A percentile compares a stretch with the other conserved stretches of the same genome.
Evolutionary conservation across 2,888 invertebrate genomes (phyloP).

Genomic region (Plebejus anna): DNA sequence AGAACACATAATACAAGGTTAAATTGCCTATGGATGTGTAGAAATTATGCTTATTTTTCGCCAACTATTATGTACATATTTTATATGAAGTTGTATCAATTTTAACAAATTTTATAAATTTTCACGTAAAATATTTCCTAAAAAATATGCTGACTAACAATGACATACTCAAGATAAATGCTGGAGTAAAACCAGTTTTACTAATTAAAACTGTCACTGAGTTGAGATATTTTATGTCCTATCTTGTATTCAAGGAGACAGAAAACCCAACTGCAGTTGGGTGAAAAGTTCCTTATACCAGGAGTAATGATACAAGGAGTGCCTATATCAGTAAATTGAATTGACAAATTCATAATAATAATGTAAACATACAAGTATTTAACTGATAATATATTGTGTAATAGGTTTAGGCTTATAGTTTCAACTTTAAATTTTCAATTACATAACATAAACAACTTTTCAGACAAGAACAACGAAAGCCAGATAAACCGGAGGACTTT

Average conservation of each 20-base stretch:
- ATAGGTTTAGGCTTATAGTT: neutral
- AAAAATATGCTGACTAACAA: neutral
- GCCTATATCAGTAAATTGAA: no score
- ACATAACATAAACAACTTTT: constrained; percentile 26
- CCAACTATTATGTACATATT: neutral
- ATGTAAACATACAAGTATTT: no score
- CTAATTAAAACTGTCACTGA: neutral
- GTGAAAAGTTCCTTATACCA: neutral
- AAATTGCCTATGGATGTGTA: constrained; percentile 15
- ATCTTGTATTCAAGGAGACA: neutral
- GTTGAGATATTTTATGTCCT: neutral
- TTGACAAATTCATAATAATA: neutral
- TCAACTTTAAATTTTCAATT: neutral
- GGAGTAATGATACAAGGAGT: no score
- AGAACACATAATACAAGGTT: constrained; percentile 16
- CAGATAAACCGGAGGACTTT: constrained; percentile 94
- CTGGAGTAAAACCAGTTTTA: neutral
- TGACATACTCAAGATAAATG: neutral
- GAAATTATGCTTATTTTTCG: neutral
- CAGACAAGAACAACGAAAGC: constrained; percentile 86
- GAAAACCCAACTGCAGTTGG: neutral
- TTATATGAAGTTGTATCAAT: neutral
- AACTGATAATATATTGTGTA: no score
- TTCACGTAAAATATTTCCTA: neutral
- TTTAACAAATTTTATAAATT: neutral